phyloP scores from a whole-genome alignment of 2,797 vertebrate species.

The Cygnus olor region DNA sequence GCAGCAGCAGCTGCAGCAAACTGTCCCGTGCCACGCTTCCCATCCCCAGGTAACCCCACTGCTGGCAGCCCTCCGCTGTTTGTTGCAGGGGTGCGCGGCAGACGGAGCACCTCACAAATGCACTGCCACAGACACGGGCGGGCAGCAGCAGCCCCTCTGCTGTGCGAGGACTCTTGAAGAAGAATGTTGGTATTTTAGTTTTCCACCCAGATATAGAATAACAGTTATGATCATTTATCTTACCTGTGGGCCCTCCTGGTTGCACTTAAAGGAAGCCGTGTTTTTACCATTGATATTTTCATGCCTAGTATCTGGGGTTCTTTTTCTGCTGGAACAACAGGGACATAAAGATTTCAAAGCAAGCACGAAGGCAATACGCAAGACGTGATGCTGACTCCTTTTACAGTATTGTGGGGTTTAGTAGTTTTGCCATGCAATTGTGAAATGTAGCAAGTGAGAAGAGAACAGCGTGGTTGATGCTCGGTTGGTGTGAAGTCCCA shows the following conservation, averaged over 20 bases:
- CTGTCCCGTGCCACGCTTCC: neutral
- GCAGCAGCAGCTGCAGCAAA: neutral
- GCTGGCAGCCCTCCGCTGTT: rapidly evolving
- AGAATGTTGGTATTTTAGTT: neutral
- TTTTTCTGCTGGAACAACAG: neutral
- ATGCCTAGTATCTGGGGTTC: neutral
- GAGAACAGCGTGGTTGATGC: neutral
- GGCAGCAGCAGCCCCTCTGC: too few species aligned
- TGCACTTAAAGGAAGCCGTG: neutral
- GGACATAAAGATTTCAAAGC: neutral
- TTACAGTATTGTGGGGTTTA: neutral
- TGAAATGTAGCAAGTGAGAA: neutral
- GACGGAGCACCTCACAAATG: rapidly evolving
- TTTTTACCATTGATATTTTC: neutral
- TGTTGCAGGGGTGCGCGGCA: rapidly evolving
- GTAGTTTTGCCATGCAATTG: neutral
- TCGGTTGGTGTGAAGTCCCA: neutral
- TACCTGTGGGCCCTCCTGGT: neutral
- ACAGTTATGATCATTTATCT: neutral
- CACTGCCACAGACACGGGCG: neutral
- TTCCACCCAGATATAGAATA: neutral
- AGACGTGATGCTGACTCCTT: neutral
- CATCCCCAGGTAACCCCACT: neutral
- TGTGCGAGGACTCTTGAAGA: neutral
- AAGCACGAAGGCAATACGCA: neutral